These are phyloP conservation scores for Cryptotermes secundus DNA, from an alignment of 1,140 invertebrate species.

Conservation along the genomic window DNA sequence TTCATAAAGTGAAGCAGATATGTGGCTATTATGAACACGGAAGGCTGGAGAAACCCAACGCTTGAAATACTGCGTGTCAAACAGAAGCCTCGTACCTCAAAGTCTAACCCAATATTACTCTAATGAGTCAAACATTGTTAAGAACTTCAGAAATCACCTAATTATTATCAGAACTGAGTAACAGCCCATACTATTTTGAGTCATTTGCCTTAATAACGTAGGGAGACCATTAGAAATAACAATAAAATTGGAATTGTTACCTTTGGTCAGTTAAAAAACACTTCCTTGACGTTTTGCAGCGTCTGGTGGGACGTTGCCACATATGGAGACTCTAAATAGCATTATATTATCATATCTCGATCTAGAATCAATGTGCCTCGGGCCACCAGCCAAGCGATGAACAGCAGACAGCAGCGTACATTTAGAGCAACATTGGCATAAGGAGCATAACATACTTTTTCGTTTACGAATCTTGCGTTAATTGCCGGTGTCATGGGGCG, in stretches of 20 bases:
- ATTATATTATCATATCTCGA: constrained; percentile 2
- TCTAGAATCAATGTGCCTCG: not conserved
- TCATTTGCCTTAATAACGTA: not conserved
- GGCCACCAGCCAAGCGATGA: not conserved
- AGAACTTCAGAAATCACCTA: too few species aligned
- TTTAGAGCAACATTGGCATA: not conserved
- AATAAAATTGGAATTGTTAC: not conserved
- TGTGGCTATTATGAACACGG: too few species aligned
- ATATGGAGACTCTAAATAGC: not conserved
- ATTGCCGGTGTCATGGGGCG: too few species aligned
- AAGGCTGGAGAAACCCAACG: too few species aligned
- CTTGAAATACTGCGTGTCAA: too few species aligned
- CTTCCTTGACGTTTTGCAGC: constrained; percentile 5
- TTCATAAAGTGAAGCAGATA: too few species aligned
- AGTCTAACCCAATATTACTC: too few species aligned
- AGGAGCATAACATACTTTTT: too few species aligned
- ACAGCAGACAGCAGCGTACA: not conserved
- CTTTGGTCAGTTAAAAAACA: constrained; percentile 16
- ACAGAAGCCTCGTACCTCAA: too few species aligned
- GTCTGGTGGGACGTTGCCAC: not conserved
- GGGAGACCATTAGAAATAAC: not conserved
- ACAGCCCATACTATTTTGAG: not conserved
- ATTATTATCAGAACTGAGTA: not conserved
- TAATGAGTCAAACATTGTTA: too few species aligned
- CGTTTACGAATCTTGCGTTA: too few species aligned